Evolutionary conservation across 2,113 vertebrate species (phyloP).

Genomic region (Limnothrissa miodon): DNA sequence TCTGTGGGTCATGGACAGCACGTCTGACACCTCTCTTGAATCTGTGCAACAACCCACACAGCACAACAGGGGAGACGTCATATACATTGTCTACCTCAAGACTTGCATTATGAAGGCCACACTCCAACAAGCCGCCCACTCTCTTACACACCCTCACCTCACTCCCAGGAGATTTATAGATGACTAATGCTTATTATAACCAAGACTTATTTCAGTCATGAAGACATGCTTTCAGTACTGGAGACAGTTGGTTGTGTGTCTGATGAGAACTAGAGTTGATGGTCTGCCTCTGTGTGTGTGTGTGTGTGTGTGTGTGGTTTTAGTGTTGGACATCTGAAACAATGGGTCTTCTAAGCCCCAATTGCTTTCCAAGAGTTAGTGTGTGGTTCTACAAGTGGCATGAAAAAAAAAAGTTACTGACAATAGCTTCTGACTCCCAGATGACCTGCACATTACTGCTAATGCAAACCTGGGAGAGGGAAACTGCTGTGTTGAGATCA

Average conservation of each 20-base stretch:
- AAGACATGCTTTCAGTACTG: not conserved
- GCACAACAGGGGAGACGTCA: not conserved
- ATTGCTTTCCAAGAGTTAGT: not conserved
- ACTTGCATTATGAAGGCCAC: not conserved
- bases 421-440: too few relatives aligned
- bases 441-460: too few relatives aligned
- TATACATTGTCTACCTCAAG: not conserved
- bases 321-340: not conserved
- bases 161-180: not conserved
- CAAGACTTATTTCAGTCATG: not conserved
- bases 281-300: not conserved
- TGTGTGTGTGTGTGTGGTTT: not conserved
- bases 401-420: not conserved
- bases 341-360: not conserved
- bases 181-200: conserved; percentile 8
- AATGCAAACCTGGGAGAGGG: too few relatives aligned
- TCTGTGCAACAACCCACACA: not conserved
- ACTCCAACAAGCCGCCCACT: not conserved
- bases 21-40: not conserved
- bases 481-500: too few relatives aligned
- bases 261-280: not conserved
- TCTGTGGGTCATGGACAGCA: not conserved
- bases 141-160: not conserved
- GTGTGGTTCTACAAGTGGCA: not conserved
- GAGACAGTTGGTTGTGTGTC: not conserved